Evolutionary conservation across 1,140 invertebrate genomes (phyloP).

Genomic region (Epicauta chinensis): DNA sequence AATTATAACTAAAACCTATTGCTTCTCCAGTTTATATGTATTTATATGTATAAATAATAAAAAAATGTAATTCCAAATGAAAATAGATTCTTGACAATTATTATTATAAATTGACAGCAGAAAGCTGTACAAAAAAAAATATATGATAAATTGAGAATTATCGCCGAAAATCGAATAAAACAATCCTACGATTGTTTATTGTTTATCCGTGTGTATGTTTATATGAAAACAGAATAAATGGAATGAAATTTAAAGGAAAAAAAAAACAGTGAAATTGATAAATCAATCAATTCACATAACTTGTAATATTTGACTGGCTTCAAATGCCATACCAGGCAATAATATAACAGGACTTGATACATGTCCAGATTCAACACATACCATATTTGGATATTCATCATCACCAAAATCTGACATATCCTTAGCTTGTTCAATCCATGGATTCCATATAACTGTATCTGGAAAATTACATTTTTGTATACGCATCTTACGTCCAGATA

Average conservation of each 20-base stretch:
- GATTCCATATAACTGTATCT: conserved; percentile 95
- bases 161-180: too few relatives aligned
- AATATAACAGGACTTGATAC: conserved; percentile 80
- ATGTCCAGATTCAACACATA: conserved; percentile 90
- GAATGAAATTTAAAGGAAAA: too few relatives aligned
- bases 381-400: conserved; percentile 91
- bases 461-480: conserved; percentile 92
- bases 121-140: neutral
- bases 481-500: conserved; percentile 83
- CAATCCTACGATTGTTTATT: too few relatives aligned
- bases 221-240: too few relatives aligned
- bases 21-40: conserved; percentile 12
- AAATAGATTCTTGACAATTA: neutral
- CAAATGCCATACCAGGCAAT: conserved; percentile 78
- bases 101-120: too few relatives aligned
- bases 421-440: conserved; percentile 87
- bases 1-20: conserved; percentile 20
- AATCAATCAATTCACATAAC: conserved; percentile 45
- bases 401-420: conserved; percentile 91
- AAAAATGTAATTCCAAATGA: neutral
- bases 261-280: too few relatives aligned
- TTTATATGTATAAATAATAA: conserved; percentile 1
- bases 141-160: too few relatives aligned
- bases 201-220: too few relatives aligned
- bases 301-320: conserved; percentile 80